Percentiles rank a stretch among this genome's conserved stretches.
These are phyloP conservation scores for Craniophora ligustri DNA, from an alignment of 2,888 invertebrate genomes.

Conservation along the genomic window DNA sequence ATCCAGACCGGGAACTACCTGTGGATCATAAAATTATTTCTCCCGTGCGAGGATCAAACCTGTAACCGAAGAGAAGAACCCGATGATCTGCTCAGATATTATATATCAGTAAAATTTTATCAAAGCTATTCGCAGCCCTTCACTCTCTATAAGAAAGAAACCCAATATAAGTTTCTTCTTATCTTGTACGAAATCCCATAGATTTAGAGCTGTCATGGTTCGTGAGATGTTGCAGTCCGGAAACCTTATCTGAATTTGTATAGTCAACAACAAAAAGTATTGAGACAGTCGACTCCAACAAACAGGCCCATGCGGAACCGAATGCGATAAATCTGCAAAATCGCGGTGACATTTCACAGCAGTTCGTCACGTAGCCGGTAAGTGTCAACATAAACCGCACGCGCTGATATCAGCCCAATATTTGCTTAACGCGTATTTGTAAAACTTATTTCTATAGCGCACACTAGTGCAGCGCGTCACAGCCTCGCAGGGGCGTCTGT, in stretches of 20 bases:
- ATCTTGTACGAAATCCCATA: slow-evolving; percentile 20
- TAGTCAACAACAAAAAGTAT: slow-evolving; percentile 44
- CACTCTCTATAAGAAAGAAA: slow-evolving; percentile 10
- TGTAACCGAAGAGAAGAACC: too few species aligned
- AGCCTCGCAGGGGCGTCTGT: slow-evolving; percentile 50
- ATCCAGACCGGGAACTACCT: too few species aligned
- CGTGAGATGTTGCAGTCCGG: slow-evolving; percentile 23
- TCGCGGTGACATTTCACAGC: slow-evolving; percentile 18
- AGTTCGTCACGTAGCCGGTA: slow-evolving; percentile 30
- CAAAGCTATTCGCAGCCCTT: slow-evolving; percentile 3
- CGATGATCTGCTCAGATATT: too few species aligned
- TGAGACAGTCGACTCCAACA: slow-evolving; percentile 26
- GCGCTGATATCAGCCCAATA: slow-evolving; percentile 61
- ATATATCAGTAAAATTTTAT: too few species aligned
- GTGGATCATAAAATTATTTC: too few species aligned
- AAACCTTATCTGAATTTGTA: slow-evolving; percentile 36
- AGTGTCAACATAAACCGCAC: slow-evolving; percentile 52
- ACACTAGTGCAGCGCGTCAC: slow-evolving; percentile 35
- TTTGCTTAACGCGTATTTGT: slow-evolving; percentile 66
- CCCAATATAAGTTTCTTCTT: slow-evolving; percentile 8
- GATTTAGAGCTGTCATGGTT: slow-evolving; percentile 28
- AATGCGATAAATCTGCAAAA: slow-evolving; percentile 42
- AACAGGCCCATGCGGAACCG: slow-evolving; percentile 34
- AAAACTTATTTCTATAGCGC: slow-evolving; percentile 68
- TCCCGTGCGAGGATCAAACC: too few species aligned